A percentile compares a stretch with the other conserved stretches of the same genome.
These are phyloP conservation scores for Drosophila takahashii DNA, from an alignment of 1,140 invertebrate species.

Conservation along the genomic window DNA sequence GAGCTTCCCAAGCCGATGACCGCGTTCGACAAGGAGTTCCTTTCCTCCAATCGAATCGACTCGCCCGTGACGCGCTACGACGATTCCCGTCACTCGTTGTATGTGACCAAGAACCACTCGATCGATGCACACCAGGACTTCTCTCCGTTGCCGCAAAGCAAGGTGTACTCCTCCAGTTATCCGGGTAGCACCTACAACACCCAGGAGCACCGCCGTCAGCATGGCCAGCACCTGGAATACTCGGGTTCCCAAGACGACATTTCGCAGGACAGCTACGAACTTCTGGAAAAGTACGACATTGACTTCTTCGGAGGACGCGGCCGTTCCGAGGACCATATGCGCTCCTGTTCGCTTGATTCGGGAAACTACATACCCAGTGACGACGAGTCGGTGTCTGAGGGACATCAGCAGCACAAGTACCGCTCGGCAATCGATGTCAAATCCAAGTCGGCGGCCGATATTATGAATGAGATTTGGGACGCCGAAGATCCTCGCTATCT, in stretches of 20 bases:
- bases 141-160: constrained; percentile 80
- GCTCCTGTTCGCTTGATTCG: constrained; percentile 89
- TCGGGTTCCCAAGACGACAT: constrained; percentile 93
- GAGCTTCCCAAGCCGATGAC: constrained; percentile 76
- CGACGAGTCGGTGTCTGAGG: constrained; percentile 87
- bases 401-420: constrained; percentile 83
- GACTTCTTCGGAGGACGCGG: constrained; percentile 85
- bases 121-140: constrained; percentile 82
- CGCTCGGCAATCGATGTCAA: constrained; percentile 84
- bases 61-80: constrained; percentile 91
- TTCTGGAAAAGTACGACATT: constrained; percentile 91
- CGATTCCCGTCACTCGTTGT: constrained; percentile 88
- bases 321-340: constrained; percentile 85
- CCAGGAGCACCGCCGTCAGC: constrained; percentile 86
- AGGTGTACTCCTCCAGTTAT: constrained; percentile 93
- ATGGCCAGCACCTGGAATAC: constrained; percentile 87
- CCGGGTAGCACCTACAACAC: constrained; percentile 89
- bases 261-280: constrained; percentile 94
- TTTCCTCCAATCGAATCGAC: constrained; percentile 86
- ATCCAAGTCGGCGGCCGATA: constrained; percentile 86
- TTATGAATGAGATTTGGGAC: constrained; percentile 87
- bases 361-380: constrained; percentile 89
- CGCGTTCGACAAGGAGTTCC: constrained; percentile 82
- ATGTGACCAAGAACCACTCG: constrained; percentile 84
- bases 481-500: constrained; percentile 89